Evolutionary conservation across 2,888 invertebrate genomes (phyloP), one percentile per base, ranked within the genome.

Genomic region (Cheilosia urbana): DNA sequence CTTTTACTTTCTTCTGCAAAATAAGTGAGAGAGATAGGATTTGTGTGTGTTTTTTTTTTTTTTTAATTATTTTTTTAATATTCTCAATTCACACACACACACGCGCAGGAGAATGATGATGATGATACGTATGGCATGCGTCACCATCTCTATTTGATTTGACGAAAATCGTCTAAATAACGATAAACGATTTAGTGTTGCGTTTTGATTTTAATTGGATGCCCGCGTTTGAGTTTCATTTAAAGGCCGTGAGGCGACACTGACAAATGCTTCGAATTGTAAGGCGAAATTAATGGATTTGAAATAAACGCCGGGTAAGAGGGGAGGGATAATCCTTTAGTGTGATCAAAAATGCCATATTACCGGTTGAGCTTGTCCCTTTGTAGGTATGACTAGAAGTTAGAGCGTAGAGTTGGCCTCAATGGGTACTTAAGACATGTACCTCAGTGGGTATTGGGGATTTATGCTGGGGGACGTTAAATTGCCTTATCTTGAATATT

Each of bases 161-260:
- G 45, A 45, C 27, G 19, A 55, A 79, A 83, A 79, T 78, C 72
- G 57, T 68, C 68, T 83, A 73, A 73, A 55, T 73, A 73, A 68
- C 68, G 73, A 73, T 82, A 73, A 83, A 78, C 79, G 78, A 72
- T 83, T 83, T 73, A 83, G 45, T 83, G 83, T 83, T 83, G 83
- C 83, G 73, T 68, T 83, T 79, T 79, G 78, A 83, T 83, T 83
- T 83, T 83, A 83, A 83, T 83, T 83, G 83, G 83, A 83, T 79
- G 47, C 72, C 57, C 60, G 49, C 57, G 66, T 68, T 73, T 73
- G 21, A 17, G 19, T 62, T 55, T 58, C 53, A n/a, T 42, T 60
- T 65, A 21, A 53, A 58, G 65, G 17, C 11, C 3, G 34, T 34
- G 34, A 11, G 11, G 55, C 17, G 45, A 45, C 45, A 45, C 19